Conservation (phyloP, 2,113 vertebrate genomes). For the Pelodiscus sinensis region DNA sequence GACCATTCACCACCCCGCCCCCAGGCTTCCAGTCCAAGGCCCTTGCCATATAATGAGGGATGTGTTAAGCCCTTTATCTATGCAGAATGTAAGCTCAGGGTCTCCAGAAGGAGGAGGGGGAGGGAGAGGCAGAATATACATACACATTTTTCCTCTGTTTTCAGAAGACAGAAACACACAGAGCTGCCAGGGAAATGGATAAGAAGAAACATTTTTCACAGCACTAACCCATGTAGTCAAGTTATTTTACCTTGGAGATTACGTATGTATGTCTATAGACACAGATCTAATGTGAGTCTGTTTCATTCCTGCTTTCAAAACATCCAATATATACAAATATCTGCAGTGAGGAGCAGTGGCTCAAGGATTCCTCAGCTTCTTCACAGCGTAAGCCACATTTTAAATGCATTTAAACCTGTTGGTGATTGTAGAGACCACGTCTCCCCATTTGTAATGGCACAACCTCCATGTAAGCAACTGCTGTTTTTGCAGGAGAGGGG, state of each 20-base stretch:
- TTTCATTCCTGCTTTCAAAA: not conserved
- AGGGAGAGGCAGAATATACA: not conserved
- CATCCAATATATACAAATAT: not conserved
- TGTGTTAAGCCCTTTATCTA: not conserved
- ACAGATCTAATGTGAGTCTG: not conserved
- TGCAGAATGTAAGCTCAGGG: not conserved
- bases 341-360: not conserved
- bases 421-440: not conserved
- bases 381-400: not conserved
- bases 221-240: not conserved
- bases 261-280: no score
- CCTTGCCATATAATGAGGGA: not conserved
- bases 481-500: not conserved
- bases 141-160: not conserved
- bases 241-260: not conserved
- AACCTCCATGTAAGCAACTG: not conserved
- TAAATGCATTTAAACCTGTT: not conserved
- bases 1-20: not conserved
- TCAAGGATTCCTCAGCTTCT: not conserved
- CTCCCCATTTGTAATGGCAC: not conserved
- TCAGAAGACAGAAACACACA: not conserved
- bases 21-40: not conserved
- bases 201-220: not conserved
- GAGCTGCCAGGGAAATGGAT: not conserved
- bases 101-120: no score